phyloP scores from a whole-genome alignment of 2,888 invertebrate species.

The Oegoconia quadripuncta region DNA sequence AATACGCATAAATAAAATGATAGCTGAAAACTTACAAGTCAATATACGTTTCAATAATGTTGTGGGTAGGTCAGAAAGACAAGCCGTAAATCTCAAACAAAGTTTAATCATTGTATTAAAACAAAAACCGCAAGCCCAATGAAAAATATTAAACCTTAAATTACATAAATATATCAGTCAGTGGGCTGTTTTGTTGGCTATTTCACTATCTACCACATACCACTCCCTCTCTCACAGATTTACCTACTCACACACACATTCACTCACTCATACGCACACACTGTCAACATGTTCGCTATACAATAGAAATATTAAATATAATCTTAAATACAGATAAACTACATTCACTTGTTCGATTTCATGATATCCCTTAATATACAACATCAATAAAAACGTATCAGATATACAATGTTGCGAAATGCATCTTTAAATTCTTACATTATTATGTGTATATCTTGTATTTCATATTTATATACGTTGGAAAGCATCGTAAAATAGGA shows the following conservation, averaged over 20 bases:
- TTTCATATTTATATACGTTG: slow-evolving; percentile 42
- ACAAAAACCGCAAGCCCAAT: slow-evolving; percentile 39
- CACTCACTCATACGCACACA: neutral
- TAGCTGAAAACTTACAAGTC: no score
- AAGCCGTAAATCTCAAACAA: no score
- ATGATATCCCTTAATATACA: slow-evolving; percentile 63
- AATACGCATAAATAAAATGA: no score
- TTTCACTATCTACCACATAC: slow-evolving; percentile 12
- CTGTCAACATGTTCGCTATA: slow-evolving; percentile 15
- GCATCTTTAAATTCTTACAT: slow-evolving; percentile 47
- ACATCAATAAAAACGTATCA: slow-evolving; percentile 44
- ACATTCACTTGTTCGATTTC: slow-evolving; percentile 68
- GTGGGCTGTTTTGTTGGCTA: slow-evolving; percentile 45
- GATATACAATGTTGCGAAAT: slow-evolving; percentile 54
- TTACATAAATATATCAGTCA: slow-evolving; percentile 71
- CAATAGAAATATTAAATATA: slow-evolving; percentile 32
- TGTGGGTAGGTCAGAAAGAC: no score
- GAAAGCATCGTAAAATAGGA: slow-evolving; percentile 36
- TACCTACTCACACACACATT: neutral
- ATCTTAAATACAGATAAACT: slow-evolving; percentile 36
- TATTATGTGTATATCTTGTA: slow-evolving; percentile 33
- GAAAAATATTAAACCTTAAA: slow-evolving; percentile 55
- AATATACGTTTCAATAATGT: no score
- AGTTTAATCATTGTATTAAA: neutral
- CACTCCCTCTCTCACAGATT: neutral